Base-by-base conservation (phyloP, 1,140 invertebrate species). In the Meloidogyne floridensis region DNA sequence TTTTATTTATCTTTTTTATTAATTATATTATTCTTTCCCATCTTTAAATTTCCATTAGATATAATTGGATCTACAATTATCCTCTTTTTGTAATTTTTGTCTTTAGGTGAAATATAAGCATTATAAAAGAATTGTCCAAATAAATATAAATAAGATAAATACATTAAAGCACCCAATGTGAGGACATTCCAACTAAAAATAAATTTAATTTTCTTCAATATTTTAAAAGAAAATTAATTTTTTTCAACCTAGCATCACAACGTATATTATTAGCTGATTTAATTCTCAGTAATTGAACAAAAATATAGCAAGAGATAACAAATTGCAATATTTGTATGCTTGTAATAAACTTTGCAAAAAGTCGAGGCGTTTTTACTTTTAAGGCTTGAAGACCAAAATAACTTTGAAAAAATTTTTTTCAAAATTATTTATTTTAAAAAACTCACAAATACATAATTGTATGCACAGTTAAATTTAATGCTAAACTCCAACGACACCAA, bases 381-480 rank as follows among this genome's bases (percentile, higher is more conserved):
- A 89, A 70, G 10, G 87, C 87, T 47, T 87, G 84, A 75, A 90
- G 72, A 0, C 80, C 88, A 75, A 89, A 89, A 77, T 89, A 89
- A 75, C 88, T 90, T 59, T 75, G 89, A 87, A 56, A 42, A 75
- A 72, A 76, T 15, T 72, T 15, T 15, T 47, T 47, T 8, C 5
- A 47, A 47, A 42, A 80, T 72, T 76, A 11, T n/a, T n/a, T n/a
- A n/a, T n/a, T n/a, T n/a, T n/a, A 32, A 3, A 51, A 73, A 80
- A 84, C 88, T 84, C 76, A 88, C 88, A 90, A 90, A 74, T 88
- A 88, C 87, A 89, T 90, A 73, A 89, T 80, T n/a, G 87, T 90
- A 82, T 89, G 88, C 8, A 93, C 91, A 10, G 88, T 86, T 80
- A 91, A 92, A 85, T 93, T 93, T 90, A 93, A 91, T 0, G 91